A percentile compares a stretch with the other conserved stretches of the same genome.
These are phyloP conservation scores for Lepus europaeus DNA, from an alignment of 2,113 vertebrate species.

Conservation along the genomic window DNA sequence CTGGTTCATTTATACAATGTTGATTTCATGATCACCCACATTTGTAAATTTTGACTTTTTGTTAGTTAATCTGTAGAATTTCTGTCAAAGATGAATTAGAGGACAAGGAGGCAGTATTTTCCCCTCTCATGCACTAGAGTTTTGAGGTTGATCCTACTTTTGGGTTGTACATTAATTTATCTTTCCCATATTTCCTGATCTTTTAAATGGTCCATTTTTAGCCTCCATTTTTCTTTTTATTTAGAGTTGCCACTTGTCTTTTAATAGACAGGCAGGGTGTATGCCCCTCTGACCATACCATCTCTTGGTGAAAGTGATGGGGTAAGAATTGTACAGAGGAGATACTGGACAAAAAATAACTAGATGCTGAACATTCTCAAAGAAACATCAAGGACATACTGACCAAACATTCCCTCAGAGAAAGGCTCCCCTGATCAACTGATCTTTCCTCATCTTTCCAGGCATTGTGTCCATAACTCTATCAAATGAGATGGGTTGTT, in stretches of 20 bases:
- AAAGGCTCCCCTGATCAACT: neutral
- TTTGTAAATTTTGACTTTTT: constrained; percentile 19
- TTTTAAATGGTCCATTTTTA: neutral
- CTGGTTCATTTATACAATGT: neutral
- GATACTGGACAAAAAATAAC: neutral
- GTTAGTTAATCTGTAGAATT: neutral
- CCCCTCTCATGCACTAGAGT: neutral
- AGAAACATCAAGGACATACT: neutral
- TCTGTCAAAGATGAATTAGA: neutral
- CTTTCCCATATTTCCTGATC: neutral
- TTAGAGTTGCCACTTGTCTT: neutral
- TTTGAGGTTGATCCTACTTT: neutral
- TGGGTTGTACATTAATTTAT: neutral
- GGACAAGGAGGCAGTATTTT: too few species aligned
- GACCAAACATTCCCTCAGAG: neutral
- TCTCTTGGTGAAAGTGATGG: neutral
- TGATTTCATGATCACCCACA: neutral
- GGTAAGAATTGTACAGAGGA: neutral
- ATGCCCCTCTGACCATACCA: neutral
- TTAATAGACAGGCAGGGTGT: neutral
- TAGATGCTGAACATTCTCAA: neutral
- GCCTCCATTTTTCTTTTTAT: neutral
- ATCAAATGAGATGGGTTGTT: neutral
- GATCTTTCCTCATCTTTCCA: neutral
- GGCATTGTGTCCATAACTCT: neutral